Evolutionary conservation across 2,888 invertebrate genomes (phyloP).

Genomic region (Abrostola triplasia): DNA sequence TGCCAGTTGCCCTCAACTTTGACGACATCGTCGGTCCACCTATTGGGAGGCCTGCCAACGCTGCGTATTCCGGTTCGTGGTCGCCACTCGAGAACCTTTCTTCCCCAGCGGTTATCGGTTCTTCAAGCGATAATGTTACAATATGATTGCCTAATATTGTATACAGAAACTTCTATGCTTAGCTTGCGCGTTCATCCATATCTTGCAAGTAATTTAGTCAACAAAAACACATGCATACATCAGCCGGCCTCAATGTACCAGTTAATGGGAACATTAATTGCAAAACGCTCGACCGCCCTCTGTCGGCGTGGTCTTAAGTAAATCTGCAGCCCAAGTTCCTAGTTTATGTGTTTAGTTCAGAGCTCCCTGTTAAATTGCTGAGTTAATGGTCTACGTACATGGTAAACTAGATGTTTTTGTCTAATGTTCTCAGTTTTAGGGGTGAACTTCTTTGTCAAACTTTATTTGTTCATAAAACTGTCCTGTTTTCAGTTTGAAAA

Average conservation of each 20-base stretch:
- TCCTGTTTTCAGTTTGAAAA: no score
- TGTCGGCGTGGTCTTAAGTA: constrained; percentile 2
- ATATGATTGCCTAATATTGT: not conserved
- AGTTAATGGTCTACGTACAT: constrained; percentile 5
- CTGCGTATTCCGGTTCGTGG: no score
- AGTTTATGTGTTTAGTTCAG: constrained; percentile 15
- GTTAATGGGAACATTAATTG: constrained; percentile 1
- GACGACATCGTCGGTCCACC: no score
- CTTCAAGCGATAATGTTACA: no score
- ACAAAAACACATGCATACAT: constrained; percentile 1
- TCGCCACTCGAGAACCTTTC: no score
- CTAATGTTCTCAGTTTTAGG: no score
- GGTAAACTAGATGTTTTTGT: not conserved
- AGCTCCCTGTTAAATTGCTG: constrained; percentile 11
- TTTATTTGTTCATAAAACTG: no score
- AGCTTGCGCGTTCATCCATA: not conserved
- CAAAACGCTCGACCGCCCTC: constrained; percentile 1
- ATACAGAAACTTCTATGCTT: not conserved
- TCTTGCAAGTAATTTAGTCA: not conserved
- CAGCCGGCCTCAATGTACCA: not conserved
- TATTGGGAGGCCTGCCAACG: no score
- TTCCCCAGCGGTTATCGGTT: no score
- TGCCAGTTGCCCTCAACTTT: no score
- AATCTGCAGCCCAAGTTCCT: constrained; percentile 4
- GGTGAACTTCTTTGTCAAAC: no score